Base-by-base conservation (phyloP, 2,888 invertebrate species). In the Pristionchus maxplancki region DNA sequence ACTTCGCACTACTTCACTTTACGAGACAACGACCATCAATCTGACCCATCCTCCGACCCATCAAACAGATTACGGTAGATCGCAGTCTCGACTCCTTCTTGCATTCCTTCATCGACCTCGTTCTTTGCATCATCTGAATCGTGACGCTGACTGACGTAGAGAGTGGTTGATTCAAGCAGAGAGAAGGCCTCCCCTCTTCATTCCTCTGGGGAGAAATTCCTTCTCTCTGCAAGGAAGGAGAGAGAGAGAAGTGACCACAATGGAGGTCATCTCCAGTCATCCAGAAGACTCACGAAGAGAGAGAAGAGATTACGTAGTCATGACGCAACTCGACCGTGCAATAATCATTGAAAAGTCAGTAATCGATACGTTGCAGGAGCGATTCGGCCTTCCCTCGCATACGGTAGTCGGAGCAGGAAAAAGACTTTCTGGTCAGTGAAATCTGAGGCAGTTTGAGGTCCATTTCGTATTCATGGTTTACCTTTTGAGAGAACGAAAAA, bases 341-440 rank as follows among this genome's bases (percentile, higher is more conserved):
- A 31, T 71, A 20, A 37, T 71, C 67, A n/a, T n/a, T 31, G 64
- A 64, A 64, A 64, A 74, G 74, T 40, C 37, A 74, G 37, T 40
- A 40, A 74, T 74, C 74, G 74, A 74, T 74, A 74, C 5, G 20
- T 24, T 40, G 8, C 40, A 74, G 74, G 74, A 74, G n/a, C 74
- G 74, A 40, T 74, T 74, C 40, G 74, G 24, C 24, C 74, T 74
- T 24, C 74, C 74, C 37, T 37, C 74, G 40, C 74, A 17, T 40
- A 74, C 74, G 74, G 74, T 40, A 74, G 40, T 40, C 20, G 74
- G 37, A 40, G 40, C 40, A 40, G 74, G 74, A 74, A 74, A 74
- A 20, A 20, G 74, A 74, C 74, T 74, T 13, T 74, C 74, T 24
- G 74, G 74, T 74, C 3, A 74, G 74, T 67, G 34, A 67, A 67